Conservation (phyloP, 1,140 invertebrate species). For the Bursaphelenchus mucronatus region DNA sequence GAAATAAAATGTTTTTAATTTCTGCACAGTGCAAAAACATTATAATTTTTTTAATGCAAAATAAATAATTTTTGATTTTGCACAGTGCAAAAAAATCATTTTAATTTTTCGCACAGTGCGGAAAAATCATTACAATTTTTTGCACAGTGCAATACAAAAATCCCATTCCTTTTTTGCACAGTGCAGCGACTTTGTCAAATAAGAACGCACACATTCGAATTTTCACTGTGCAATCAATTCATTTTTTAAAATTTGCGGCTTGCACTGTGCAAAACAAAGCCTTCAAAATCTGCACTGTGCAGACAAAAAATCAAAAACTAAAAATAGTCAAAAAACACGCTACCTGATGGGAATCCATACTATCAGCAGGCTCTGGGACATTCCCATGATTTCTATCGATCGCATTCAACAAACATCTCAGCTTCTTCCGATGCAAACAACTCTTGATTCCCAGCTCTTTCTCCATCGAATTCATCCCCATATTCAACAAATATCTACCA, state of each 20-base stretch:
- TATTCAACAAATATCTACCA: conserved; percentile 75
- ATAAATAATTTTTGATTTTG: conserved; percentile 6
- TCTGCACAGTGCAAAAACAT: no score
- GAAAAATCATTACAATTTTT: no score
- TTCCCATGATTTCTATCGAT: conserved; percentile 58
- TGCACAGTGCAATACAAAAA: no score
- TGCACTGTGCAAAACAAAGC: no score
- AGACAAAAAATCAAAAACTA: no score
- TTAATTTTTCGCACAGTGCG: no score
- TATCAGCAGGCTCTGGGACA: conserved; percentile 47
- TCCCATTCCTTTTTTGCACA: no score
- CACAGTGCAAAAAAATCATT: not conserved
- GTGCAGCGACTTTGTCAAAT: no score
- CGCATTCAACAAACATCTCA: conserved; percentile 74
- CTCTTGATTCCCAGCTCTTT: conserved; percentile 71
- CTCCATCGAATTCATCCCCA: conserved; percentile 76
- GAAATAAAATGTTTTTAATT: not conserved
- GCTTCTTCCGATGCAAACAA: conserved; percentile 82
- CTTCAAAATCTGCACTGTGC: no score
- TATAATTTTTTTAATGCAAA: conserved; percentile 1
- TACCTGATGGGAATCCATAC: conserved; percentile 62
- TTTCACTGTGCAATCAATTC: no score
- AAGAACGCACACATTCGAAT: no score
- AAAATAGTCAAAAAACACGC: not conserved
- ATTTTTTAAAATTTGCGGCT: no score